Percentiles rank a stretch among this genome's conserved stretches.
These are phyloP conservation scores for Ptychobarbus kaznakovi DNA, from an alignment of 2,797 vertebrate genomes.

Conservation along the genomic window DNA sequence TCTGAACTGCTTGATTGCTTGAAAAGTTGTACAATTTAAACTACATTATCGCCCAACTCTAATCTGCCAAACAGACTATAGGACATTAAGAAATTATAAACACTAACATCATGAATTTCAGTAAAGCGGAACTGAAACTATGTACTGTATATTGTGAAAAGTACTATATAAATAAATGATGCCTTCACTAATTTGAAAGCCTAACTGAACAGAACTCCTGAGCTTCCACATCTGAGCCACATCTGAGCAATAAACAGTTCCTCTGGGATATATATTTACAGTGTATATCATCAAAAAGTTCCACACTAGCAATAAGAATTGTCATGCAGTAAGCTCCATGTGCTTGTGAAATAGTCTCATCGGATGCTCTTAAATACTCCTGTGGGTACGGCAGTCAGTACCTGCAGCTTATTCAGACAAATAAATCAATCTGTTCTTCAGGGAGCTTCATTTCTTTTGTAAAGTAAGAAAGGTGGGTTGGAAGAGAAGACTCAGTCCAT, in stretches of 20 bases:
- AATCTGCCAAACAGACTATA: background rate
- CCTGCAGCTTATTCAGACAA: slow-evolving; percentile 40
- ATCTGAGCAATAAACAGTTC: background rate
- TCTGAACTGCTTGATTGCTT: background rate
- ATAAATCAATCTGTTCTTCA: slow-evolving; percentile 38
- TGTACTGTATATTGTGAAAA: background rate
- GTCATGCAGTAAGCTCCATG: slow-evolving; percentile 8
- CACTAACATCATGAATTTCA: background rate
- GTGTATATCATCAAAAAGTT: slow-evolving; percentile 47
- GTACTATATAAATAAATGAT: background rate
- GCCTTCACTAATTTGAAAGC: background rate
- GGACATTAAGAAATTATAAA: background rate
- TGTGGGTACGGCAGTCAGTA: background rate
- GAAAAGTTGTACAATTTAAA: background rate
- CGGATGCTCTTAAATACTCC: slow-evolving; percentile 40
- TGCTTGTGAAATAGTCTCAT: slow-evolving; percentile 15
- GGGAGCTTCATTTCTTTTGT: slow-evolving; percentile 31
- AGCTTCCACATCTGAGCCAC: background rate
- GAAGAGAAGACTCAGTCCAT: slow-evolving; percentile 66
- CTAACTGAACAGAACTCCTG: background rate
- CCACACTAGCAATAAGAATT: slow-evolving; percentile 23
- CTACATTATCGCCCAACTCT: background rate
- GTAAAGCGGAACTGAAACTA: background rate
- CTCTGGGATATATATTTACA: slow-evolving; percentile 22
- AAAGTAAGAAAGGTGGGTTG: slow-evolving; percentile 49